phyloP scores from a whole-genome alignment of 2,113 vertebrate genomes.

The Ictalurus punctatus region DNA sequence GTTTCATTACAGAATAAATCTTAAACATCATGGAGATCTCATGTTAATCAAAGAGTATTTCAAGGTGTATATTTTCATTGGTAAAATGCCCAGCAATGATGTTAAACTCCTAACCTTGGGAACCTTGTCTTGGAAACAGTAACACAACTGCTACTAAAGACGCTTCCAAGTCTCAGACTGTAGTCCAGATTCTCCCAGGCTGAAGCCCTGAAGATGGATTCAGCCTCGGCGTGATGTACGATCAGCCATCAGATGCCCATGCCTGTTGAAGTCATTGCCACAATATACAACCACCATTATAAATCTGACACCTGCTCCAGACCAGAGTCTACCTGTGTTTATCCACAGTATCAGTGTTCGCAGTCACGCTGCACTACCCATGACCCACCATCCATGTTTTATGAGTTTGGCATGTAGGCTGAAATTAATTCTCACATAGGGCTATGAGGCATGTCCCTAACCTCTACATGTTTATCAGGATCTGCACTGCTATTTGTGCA shows the following conservation, averaged over 20 bases:
- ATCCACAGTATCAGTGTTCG: slow-evolving; percentile 44
- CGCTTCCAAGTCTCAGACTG: background rate
- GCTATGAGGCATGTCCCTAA: background rate
- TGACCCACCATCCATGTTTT: slow-evolving; percentile 12
- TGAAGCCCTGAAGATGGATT: slow-evolving; percentile 15
- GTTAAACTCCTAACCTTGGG: too few species aligned
- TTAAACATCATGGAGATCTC: too few species aligned
- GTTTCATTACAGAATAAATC: background rate
- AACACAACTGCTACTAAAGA: background rate
- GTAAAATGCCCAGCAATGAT: too few species aligned
- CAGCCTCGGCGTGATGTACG: slow-evolving; percentile 29
- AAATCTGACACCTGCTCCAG: slow-evolving; percentile 47
- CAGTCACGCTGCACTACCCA: slow-evolving; percentile 4
- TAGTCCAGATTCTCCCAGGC: background rate
- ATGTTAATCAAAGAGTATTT: too few species aligned
- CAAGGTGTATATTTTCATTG: too few species aligned
- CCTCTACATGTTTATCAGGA: background rate
- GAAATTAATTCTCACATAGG: slow-evolving; percentile 20
- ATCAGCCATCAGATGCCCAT: slow-evolving; percentile 25
- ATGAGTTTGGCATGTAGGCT: slow-evolving; percentile 10
- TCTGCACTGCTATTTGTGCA: background rate
- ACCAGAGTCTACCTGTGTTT: slow-evolving; percentile 45
- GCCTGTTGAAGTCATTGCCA: slow-evolving; percentile 34
- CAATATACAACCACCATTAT: slow-evolving; percentile 49
- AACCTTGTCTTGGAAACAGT: background rate